These are phyloP conservation scores for Zonitis immaculata DNA, from an alignment of 2,888 invertebrate genomes.

Conservation along the genomic window DNA sequence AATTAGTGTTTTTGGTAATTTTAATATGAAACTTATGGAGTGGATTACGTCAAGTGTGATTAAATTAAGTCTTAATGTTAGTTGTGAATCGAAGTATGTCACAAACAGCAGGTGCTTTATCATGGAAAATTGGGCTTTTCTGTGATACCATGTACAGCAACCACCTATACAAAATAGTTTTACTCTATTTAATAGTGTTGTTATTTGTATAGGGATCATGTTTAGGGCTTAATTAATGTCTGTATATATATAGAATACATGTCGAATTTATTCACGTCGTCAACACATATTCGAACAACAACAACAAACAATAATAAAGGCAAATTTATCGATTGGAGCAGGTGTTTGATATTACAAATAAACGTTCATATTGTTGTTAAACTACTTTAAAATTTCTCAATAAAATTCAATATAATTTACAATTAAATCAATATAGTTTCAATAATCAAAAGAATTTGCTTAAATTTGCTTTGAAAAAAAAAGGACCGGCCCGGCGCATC, in stretches of 20 bases:
- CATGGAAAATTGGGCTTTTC: background rate
- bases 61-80: constrained; percentile 11
- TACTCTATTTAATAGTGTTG: constrained; percentile 21
- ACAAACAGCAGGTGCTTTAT: background rate
- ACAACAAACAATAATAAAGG: constrained; percentile 2
- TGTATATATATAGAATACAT: constrained; percentile 19
- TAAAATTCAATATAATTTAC: too few relatives aligned
- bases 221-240: constrained; percentile 25
- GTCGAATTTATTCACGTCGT: constrained; percentile 21
- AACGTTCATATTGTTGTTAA: background rate
- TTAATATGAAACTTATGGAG: too few relatives aligned
- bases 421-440: too few relatives aligned
- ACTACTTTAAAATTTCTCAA: background rate
- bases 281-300: constrained; percentile 5
- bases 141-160: background rate
- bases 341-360: constrained; percentile 13
- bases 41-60: constrained; percentile 7
- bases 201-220: constrained; percentile 11
- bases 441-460: too few relatives aligned
- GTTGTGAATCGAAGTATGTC: background rate
- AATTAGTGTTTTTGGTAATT: background rate
- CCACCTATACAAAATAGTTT: constrained; percentile 13
- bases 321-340: constrained; percentile 20
- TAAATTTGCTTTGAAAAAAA: too few relatives aligned
- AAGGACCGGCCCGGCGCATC: too few relatives aligned